Evolutionary conservation across 2,113 vertebrate genomes (phyloP).

Genomic region (human (Homo sapiens)): DNA sequence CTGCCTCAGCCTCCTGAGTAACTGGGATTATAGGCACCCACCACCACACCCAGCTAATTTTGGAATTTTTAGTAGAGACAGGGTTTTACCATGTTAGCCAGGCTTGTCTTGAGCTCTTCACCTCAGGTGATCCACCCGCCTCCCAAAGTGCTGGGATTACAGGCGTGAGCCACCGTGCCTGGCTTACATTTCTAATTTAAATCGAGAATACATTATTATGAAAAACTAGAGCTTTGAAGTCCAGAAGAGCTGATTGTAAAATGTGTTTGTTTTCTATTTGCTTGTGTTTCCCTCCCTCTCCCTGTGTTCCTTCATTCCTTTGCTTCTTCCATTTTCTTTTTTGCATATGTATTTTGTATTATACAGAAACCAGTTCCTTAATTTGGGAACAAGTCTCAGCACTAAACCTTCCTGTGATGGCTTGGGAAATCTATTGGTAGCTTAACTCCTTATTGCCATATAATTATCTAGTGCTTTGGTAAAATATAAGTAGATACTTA

Average conservation of each 20-base stretch:
- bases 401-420: background rate
- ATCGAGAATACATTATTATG: background rate
- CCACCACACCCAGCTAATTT: too few relatives aligned
- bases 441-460: background rate
- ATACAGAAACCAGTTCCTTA: background rate
- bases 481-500: background rate
- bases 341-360: background rate
- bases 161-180: too few relatives aligned
- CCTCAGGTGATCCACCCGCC: too few relatives aligned
- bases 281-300: background rate
- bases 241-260: background rate
- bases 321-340: background rate
- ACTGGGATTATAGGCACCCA: too few relatives aligned
- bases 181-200: background rate
- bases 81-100: too few relatives aligned
- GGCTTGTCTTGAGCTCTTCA: too few relatives aligned
- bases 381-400: background rate
- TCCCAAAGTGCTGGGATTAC: too few relatives aligned
- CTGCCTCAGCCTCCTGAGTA: too few relatives aligned
- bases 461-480: background rate
- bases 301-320: background rate
- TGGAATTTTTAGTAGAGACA: too few relatives aligned
- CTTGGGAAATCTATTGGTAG: background rate
- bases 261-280: background rate
- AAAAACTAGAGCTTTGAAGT: conserved; percentile 4